Evolutionary conservation across 2,113 vertebrate species (phyloP), one percentile per base, ranked within the genome.

Genomic region (Istiophorus platypterus): DNA sequence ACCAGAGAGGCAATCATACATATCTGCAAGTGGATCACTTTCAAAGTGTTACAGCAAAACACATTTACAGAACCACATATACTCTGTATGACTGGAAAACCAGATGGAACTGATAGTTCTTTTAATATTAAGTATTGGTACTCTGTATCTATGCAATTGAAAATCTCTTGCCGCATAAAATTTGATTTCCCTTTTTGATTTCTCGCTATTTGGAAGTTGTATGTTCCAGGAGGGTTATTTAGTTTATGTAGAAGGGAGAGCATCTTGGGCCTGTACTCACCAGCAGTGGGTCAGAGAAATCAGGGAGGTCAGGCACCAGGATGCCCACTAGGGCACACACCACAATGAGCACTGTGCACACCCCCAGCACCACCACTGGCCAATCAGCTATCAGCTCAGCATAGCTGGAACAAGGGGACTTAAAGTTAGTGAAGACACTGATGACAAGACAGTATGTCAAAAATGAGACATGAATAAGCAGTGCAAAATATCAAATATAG

Each of bases 231-330:
- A 31, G 22, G 15, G 11, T 24, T 6, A 15, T 39, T 45, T 56
- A 26, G 6, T 26, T 54, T 45, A 62, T 52, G 5, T 8, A 64
- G 14, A 64, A 31, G 41, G 14, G 1, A 51, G n/a, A 45, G 12
- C 26, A 15, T 12, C 0, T 8, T 20, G 31, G 24, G 27, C 14
- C 11, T 39, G 45, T 37, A 94, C 96, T 96, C 95, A 99, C 98
- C 95, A 99, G 94, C 88, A 99, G 88, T 0, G 98, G 98, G 78
- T 99, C 97, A 1, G 98, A 99, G 94, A 99, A 99, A 86, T 99
- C 98, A 0, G 98, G 98, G 71, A 99, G 96, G 73, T 99, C 98
- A 0, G 97, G 98, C 22, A 99, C 97, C 22, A 99, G 87, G 54
- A 99, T 92, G 15, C 97, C 98, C 29, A 99, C 97, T 22, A 99